A percentile compares a stretch with the other conserved stretches of the same genome.
phyloP scores from a whole-genome alignment of 2,113 vertebrate species.

The Xiphophorus couchianus region DNA sequence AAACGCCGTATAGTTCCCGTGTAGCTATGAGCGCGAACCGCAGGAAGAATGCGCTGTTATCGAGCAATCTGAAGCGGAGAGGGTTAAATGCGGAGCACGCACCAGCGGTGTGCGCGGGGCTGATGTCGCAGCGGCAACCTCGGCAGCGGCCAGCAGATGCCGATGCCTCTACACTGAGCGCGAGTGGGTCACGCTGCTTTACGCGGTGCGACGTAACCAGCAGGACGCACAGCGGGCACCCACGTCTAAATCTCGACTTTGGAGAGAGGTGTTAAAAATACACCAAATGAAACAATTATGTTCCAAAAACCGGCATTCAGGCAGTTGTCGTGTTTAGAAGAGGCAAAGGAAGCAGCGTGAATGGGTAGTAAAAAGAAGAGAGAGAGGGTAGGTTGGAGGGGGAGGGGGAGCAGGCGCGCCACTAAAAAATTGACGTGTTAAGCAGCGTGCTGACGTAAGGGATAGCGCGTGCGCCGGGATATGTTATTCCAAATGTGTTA shows the following conservation, averaged over 20 bases:
- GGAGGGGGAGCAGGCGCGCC: no score
- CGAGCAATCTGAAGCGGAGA: background rate
- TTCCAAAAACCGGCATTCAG: background rate
- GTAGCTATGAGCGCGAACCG: background rate
- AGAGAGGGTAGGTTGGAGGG: no score
- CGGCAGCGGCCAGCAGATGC: constrained; percentile 34
- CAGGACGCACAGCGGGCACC: constrained; percentile 17
- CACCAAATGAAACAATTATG: no score
- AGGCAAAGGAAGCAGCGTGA: background rate
- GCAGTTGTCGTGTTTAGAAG: background rate
- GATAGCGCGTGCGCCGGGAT: no score
- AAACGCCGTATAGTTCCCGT: background rate
- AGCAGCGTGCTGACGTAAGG: no score
- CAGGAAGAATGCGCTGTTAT: constrained; percentile 6
- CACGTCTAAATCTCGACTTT: background rate
- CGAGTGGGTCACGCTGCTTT: constrained; percentile 69
- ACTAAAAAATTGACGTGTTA: no score
- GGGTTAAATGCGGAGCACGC: constrained; percentile 1
- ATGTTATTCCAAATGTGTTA: no score
- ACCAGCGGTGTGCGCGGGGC: constrained; percentile 8
- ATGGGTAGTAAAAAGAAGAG: background rate
- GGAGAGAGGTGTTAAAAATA: background rate
- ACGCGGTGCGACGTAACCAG: constrained; percentile 60
- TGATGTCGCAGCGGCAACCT: constrained; percentile 62
- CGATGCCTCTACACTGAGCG: constrained; percentile 30